These are phyloP conservation scores for Perithous albicinctus DNA, from an alignment of 2,888 invertebrate species.

Conservation along the genomic window DNA sequence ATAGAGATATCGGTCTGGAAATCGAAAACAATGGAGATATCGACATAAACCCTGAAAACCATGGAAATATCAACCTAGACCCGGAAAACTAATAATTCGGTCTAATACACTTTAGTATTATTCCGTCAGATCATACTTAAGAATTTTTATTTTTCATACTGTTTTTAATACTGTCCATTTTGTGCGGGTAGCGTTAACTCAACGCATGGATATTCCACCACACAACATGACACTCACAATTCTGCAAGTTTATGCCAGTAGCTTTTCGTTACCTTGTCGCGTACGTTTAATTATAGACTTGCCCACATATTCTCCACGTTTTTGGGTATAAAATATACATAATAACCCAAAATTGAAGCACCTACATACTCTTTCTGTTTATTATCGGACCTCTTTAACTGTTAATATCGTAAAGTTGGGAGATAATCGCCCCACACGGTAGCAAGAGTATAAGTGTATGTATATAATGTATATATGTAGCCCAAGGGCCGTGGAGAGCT, in stretches of 20 bases:
- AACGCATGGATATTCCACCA: neutral
- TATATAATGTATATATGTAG: no score
- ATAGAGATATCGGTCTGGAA: no score
- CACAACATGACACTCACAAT: neutral
- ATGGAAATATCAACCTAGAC: no score
- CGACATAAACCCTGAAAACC: no score
- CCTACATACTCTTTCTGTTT: neutral
- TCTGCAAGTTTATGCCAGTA: neutral
- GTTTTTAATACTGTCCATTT: no score
- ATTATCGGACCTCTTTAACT: constrained; percentile 8
- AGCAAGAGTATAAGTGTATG: neutral
- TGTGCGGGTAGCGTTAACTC: neutral
- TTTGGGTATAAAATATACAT: neutral
- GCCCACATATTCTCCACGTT: neutral
- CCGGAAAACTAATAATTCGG: no score
- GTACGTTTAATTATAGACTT: neutral
- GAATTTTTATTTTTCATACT: no score
- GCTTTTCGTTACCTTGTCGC: neutral
- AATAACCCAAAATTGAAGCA: constrained; percentile 3
- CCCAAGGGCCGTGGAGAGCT: neutral
- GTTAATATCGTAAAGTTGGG: neutral
- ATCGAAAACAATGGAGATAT: no score
- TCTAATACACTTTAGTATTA: no score
- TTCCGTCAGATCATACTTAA: no score
- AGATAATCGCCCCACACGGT: neutral